A percentile compares a stretch with the other conserved stretches of the same genome.
Evolutionary conservation across 2,113 vertebrate genomes (phyloP).

Genomic region (Toxostoma redivivum): DNA sequence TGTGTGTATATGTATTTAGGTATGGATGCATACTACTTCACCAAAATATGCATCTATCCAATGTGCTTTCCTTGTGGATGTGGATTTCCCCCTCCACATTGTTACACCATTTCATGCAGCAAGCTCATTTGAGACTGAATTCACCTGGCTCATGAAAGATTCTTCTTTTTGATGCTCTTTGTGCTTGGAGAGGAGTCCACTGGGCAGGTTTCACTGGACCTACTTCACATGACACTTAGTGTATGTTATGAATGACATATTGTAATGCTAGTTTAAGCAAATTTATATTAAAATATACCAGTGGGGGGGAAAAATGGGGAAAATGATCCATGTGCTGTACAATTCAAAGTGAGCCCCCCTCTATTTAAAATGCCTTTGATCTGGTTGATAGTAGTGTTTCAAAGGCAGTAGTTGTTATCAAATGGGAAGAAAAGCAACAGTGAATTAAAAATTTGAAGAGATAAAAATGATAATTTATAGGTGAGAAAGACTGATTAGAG

Average conservation of each 20-base stretch:
- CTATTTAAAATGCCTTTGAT: background rate
- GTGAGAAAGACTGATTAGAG: slow-evolving; percentile 12
- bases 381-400: background rate
- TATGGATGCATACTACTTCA: background rate
- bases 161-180: background rate
- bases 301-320: background rate
- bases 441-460: slow-evolving; percentile 29
- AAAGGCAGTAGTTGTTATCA: background rate
- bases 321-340: background rate
- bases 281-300: background rate
- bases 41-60: background rate
- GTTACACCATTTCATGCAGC: background rate
- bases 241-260: background rate
- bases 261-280: background rate
- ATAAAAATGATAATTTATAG: slow-evolving; percentile 13
- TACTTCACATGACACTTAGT: background rate
- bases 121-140: background rate
- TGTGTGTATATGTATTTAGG: background rate
- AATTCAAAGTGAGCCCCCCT: background rate
- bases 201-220: background rate
- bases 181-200: background rate
- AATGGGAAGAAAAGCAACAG: slow-evolving; percentile 28
- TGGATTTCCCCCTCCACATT: background rate
- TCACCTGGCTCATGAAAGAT: background rate
- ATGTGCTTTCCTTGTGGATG: background rate